Conservation (phyloP, 1,140 invertebrate species). For the Gyrodactylus bullatarudis region DNA sequence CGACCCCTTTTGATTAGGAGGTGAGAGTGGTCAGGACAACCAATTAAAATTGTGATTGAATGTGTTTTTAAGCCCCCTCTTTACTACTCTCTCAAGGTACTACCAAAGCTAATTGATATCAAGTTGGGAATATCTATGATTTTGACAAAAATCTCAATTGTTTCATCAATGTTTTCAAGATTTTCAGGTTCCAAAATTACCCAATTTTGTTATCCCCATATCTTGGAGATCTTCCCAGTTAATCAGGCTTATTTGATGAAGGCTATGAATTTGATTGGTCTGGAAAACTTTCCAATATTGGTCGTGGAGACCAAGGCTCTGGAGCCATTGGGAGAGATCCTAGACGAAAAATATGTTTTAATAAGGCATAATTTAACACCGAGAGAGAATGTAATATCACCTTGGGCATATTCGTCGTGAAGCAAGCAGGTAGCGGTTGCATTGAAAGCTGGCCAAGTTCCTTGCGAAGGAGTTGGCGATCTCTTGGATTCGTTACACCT, state of each 20-base stretch:
- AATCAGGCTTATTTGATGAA: not conserved
- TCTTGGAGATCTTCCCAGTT: not conserved
- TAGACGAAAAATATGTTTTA: not conserved
- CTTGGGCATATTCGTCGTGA: not conserved
- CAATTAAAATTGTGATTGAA: too few species aligned
- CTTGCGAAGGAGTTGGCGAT: not conserved
- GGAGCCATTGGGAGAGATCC: not conserved
- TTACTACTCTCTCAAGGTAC: too few species aligned
- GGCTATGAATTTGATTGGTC: not conserved
- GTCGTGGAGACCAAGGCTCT: not conserved
- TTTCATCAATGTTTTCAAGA: too few species aligned
- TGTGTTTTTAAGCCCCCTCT: too few species aligned
- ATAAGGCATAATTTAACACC: too few species aligned
- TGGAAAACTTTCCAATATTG: not conserved
- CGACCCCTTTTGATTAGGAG: too few species aligned
- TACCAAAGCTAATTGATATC: too few species aligned
- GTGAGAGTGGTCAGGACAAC: too few species aligned
- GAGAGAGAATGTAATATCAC: too few species aligned
- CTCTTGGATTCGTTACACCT: not conserved
- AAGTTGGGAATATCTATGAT: too few species aligned
- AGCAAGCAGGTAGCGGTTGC: not conserved
- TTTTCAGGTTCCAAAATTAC: too few species aligned
- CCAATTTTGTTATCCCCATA: not conserved
- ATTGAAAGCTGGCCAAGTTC: not conserved
- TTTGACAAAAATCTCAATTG: too few species aligned